Evolutionary conservation across 1,140 invertebrate genomes (phyloP), one percentile per base, ranked within the genome.

Genomic region (Drosophila persimilis): DNA sequence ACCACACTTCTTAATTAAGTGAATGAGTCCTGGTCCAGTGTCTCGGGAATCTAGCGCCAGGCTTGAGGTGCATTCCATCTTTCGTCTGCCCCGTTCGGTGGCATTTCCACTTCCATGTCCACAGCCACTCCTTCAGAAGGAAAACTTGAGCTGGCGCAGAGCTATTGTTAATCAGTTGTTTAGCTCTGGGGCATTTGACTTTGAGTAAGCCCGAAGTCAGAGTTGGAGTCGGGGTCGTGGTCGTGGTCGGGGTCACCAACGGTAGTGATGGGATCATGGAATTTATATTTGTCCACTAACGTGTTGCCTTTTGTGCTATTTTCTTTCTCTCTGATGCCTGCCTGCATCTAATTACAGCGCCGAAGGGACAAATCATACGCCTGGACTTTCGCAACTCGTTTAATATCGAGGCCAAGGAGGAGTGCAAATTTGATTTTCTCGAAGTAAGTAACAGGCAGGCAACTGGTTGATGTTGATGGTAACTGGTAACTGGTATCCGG

Each of bases 371-470:
- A 92, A 92, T 95, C 31, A 93, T 97, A 46, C 93, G 94, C 65
- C 92, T 98, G 73, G 96, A 97, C 91, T 97, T 97, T 92, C 93
- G 96, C 46, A 96, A 97, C 90, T 93, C 93, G 59, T 98, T 98
- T 92, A 91, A 95, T 53, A 92, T 98, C 57, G 97, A 98, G 91
- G 93, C 94, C 22, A 94, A 94, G 31, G 91, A 94, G 13, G 93
- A 94, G 41, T 98, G 97, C 91, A 93, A 94, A 91, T 97, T 96
- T 92, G 97, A 98, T 92, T 97, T 93, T 92, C 92, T 98, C 43
- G 96, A 97, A 90, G 94, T 97, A 83, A 91, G 83, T 79, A 51
- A 63, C 17, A 55, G 35, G 46, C 31, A 52, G 41, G 20, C 20
- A 39, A 62, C 41, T 65, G 47, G 41, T 35, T 73, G 22, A 41